Conservation (phyloP, 2,113 vertebrate species). For the Mugil cephalus region DNA sequence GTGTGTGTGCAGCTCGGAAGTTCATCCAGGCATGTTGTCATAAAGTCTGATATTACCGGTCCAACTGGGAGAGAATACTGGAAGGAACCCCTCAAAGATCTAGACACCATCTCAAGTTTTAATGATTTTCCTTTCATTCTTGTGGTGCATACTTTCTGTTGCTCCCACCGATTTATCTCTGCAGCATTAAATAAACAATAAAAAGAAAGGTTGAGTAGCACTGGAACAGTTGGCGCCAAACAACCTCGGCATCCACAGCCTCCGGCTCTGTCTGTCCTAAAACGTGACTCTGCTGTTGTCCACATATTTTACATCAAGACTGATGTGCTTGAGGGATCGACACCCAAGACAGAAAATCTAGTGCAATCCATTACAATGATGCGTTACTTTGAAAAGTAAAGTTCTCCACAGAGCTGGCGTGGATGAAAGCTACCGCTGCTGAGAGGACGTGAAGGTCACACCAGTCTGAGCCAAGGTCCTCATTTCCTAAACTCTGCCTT, state of each 20-base stretch:
- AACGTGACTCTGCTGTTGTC: constrained; percentile 9
- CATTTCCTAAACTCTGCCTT: background rate
- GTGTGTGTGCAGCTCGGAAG: background rate
- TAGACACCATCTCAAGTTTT: constrained; percentile 28
- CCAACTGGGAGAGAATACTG: constrained; percentile 11
- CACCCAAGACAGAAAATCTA: background rate
- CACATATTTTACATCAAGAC: constrained; percentile 7
- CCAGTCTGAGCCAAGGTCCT: background rate
- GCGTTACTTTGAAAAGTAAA: background rate
- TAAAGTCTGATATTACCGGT: constrained; percentile 42
- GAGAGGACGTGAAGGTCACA: background rate
- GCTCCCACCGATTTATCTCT: constrained; percentile 48
- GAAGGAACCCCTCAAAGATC: constrained; percentile 10
- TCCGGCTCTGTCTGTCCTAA: constrained; percentile 26
- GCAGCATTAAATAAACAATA: constrained; percentile 19
- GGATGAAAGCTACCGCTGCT: background rate
- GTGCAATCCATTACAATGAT: background rate
- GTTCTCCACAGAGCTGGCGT: background rate
- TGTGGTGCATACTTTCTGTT: constrained; percentile 27
- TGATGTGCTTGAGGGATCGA: constrained; percentile 2
- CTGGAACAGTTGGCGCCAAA: constrained; percentile 8
- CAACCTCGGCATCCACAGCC: constrained; percentile 9
- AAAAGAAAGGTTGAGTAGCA: constrained; percentile 28
- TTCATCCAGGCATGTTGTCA: constrained; percentile 33
- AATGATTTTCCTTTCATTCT: constrained; percentile 28